Base-by-base conservation (phyloP, 2,113 vertebrate species). In the Petrocephalus zakoni region DNA sequence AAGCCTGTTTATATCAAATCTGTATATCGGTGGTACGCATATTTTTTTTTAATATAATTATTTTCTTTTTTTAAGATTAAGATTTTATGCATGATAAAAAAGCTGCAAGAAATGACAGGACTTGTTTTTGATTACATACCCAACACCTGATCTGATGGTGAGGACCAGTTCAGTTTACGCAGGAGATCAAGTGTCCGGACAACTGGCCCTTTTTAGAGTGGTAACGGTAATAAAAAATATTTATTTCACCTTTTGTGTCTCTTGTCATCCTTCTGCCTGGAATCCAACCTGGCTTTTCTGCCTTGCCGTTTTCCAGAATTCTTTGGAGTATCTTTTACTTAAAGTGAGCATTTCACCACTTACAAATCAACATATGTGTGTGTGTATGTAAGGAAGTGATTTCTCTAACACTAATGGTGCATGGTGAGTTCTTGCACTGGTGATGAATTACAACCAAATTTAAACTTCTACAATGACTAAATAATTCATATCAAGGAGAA, bases 21-120 rank as follows among this genome's bases (percentile, higher is more conserved):
- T 96, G 95, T 96, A 96, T 95, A 96, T 96, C 95, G 93, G 95
- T 96, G 95, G 94, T 95, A 95, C 92, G 94, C 94, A 95, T 96
- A 94, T 94, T 94, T 95, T 96, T 96, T 89, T 95, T 95, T 93
- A 94, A 94, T 94, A 94, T 96, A 95, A 95, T 93, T 94, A 92
- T 87, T 90, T 91, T 93, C 92, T 90, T 92, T 94, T 94, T 93
- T 91, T 90, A 93, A 90, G 94, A 92, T 93, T 93, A 91, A 95
- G 92, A 95, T 93, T 93, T 94, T 93, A 94, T 95, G 95, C 94
- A 95, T 95, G 95, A 94, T 94, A 87, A 61, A 68, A 64, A 78
- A 72, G 78, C 75, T 82, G 82, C 53, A 58, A 81, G 89, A 84
- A 87, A 83, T 81, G 61, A 89, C 29, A 86, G 85, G 88, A 83